These are phyloP conservation scores for Tiaroga cobitis DNA, from an alignment of 2,797 vertebrate genomes.

Conservation along the genomic window DNA sequence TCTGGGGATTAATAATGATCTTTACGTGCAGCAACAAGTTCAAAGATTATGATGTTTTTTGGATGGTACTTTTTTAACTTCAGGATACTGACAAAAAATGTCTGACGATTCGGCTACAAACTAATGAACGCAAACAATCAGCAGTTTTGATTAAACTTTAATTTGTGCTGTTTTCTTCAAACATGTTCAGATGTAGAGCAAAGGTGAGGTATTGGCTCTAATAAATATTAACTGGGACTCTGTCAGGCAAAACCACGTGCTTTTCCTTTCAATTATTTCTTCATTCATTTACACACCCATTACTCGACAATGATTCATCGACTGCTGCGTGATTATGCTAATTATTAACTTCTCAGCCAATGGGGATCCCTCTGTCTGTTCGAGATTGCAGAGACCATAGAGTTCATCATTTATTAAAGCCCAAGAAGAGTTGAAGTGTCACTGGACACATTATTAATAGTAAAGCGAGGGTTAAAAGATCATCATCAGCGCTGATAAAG, in stretches of 20 bases:
- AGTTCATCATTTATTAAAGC: slow-evolving; percentile 40
- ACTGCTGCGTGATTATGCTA: slow-evolving; percentile 30
- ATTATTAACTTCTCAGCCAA: slow-evolving; percentile 40
- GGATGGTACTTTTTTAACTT: not conserved
- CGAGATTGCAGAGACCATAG: not conserved
- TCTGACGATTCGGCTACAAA: slow-evolving; percentile 26
- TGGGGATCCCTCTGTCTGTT: not conserved
- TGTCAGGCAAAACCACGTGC: not conserved
- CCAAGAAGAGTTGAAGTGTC: not conserved
- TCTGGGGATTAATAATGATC: not conserved
- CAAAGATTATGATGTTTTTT: not conserved
- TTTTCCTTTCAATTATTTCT: slow-evolving; percentile 17
- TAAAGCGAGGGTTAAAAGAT: not conserved
- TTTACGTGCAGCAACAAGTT: not conserved
- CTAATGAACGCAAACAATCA: slow-evolving; percentile 31
- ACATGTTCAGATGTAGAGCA: not conserved
- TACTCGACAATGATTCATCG: slow-evolving; percentile 21
- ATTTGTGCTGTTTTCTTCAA: slow-evolving; percentile 10
- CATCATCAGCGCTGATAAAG: not conserved
- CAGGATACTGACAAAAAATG: not conserved
- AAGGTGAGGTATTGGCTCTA: not conserved
- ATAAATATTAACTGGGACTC: slow-evolving; percentile 36
- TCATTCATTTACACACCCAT: slow-evolving; percentile 17
- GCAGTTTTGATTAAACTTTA: slow-evolving; percentile 39
- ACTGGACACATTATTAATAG: slow-evolving; percentile 17